Percentiles rank a stretch among this genome's conserved stretches.
These are phyloP conservation scores for Hemitrygon akajei DNA, from an alignment of 2,797 vertebrate genomes.

Conservation along the genomic window DNA sequence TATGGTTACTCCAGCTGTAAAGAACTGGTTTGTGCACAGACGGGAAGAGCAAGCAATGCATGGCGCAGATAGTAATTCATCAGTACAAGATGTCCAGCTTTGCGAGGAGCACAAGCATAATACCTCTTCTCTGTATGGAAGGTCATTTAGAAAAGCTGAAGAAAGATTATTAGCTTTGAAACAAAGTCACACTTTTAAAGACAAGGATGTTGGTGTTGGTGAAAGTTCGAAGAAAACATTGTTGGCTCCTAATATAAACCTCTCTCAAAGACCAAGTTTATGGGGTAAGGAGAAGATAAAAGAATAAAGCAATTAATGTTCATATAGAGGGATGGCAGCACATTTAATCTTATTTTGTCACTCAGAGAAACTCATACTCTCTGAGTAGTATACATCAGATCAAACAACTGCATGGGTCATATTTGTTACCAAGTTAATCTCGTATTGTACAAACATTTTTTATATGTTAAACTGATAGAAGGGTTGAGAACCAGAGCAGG, in stretches of 20 bases:
- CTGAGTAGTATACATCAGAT: background rate
- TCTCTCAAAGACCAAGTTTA: background rate
- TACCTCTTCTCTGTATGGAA: background rate
- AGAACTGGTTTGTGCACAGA: constrained; percentile 15
- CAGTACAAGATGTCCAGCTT: background rate
- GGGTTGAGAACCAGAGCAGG: too few species aligned
- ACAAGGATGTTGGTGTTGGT: background rate
- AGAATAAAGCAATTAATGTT: background rate
- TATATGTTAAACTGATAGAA: too few species aligned
- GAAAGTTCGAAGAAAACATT: background rate
- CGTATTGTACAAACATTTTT: background rate
- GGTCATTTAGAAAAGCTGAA: background rate
- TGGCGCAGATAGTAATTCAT: background rate
- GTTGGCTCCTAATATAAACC: background rate
- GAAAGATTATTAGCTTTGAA: background rate
- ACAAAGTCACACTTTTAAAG: background rate
- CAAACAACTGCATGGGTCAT: background rate
- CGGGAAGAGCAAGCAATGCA: constrained; percentile 11
- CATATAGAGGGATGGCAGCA: too few species aligned
- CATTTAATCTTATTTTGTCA: background rate
- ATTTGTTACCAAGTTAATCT: background rate
- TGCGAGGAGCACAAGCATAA: background rate
- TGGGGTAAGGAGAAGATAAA: background rate
- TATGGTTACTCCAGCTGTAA: background rate
- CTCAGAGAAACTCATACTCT: background rate